Conservation (phyloP, 30 jellyfish, hydroid and myxozoan genomes). For the Chrysaora quinquecirrha region DNA sequence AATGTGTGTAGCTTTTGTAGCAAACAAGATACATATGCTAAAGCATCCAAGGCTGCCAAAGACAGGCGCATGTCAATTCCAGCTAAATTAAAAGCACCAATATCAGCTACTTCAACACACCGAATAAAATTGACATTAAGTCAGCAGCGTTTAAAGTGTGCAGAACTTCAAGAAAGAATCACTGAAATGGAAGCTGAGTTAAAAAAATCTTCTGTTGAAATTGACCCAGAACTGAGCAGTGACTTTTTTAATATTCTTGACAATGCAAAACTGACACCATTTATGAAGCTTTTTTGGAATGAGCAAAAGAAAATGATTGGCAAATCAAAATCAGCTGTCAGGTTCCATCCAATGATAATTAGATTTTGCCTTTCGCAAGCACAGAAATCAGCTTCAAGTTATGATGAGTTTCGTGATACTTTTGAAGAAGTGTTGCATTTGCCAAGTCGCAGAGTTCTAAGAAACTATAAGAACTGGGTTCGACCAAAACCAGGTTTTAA, state of each 20-base stretch:
- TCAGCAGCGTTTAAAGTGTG: too few relatives aligned
- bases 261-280: slow-evolving; percentile 21
- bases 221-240: too few relatives aligned
- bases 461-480: slow-evolving; percentile 52
- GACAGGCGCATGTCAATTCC: background rate
- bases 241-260: background rate
- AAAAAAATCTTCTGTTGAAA: background rate
- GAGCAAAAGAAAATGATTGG: too few relatives aligned
- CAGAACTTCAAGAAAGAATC: too few relatives aligned
- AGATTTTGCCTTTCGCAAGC: slow-evolving; percentile 61
- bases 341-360: too few relatives aligned
- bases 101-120: slow-evolving; percentile 7
- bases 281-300: too few relatives aligned
- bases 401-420: slow-evolving; percentile 52
- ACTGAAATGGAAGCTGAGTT: too few relatives aligned
- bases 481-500: too few relatives aligned
- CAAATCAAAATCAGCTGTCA: slow-evolving; percentile 20
- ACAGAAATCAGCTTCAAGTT: slow-evolving; percentile 50
- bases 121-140: slow-evolving; percentile 9
- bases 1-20: too few relatives aligned
- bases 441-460: too few relatives aligned
- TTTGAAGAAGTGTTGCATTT: too few relatives aligned
- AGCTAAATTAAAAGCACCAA: slow-evolving; percentile 17
- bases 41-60: background rate
- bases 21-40: too few relatives aligned